phyloP scores from a whole-genome alignment of 2,888 invertebrate genomes.

The Epiperipatus broadwayi region DNA sequence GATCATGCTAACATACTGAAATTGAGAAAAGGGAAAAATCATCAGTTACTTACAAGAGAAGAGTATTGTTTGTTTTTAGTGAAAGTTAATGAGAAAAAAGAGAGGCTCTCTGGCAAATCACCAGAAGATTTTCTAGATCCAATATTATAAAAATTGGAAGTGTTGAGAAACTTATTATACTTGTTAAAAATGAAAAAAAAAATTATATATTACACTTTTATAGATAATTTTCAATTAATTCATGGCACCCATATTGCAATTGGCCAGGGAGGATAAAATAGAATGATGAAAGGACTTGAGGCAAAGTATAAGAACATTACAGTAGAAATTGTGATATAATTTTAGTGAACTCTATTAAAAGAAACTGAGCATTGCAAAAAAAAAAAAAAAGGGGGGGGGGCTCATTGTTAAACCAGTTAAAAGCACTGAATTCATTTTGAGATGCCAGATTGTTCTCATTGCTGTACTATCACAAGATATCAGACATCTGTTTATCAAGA shows the following conservation, averaged over 20 bases:
- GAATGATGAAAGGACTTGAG: constrained; percentile 11
- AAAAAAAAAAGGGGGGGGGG: no score
- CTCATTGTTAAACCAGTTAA: no score
- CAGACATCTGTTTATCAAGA: constrained; percentile 20
- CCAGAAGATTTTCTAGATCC: constrained; percentile 10
- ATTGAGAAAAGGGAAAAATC: no score
- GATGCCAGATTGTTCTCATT: no score
- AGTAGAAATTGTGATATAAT: constrained; percentile 6
- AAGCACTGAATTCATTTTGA: no score
- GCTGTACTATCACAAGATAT: no score
- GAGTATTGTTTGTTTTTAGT: background rate
- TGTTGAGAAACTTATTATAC: constrained; percentile 9
- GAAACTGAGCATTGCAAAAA: no score
- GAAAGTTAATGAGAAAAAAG: constrained; percentile 9
- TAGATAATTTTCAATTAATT: constrained; percentile 11
- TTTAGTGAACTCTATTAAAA: no score
- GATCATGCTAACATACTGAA: no score
- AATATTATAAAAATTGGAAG: constrained; percentile 10
- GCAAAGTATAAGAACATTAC: constrained; percentile 12
- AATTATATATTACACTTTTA: constrained; percentile 8
- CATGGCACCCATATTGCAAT: constrained; percentile 10
- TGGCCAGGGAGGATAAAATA: background rate
- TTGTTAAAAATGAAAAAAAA: constrained; percentile 1
- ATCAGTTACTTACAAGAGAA: no score
- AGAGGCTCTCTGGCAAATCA: constrained; percentile 4